phyloP scores from a whole-genome alignment of 30 jellyfish, hydroid and myxozoan species.

The Clytia hemisphaerica region DNA sequence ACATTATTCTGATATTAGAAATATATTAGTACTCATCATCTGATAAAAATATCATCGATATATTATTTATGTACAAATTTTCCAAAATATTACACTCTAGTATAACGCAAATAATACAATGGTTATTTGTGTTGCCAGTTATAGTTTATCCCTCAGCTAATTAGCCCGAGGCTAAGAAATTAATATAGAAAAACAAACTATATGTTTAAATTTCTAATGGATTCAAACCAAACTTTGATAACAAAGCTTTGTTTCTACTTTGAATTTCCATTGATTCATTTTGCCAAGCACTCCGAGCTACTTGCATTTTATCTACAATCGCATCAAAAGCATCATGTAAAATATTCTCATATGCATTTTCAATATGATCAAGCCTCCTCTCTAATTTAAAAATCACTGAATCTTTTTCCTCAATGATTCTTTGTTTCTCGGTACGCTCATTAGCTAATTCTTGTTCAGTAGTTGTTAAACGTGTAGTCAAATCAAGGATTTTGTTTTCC shows the following conservation, averaged over 20 bases:
- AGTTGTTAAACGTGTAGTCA: conserved; percentile 25
- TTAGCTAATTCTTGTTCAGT: conserved; percentile 45
- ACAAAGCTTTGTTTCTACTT: conserved; percentile 37
- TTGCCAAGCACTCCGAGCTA: conserved; percentile 51
- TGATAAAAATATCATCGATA: too few relatives aligned
- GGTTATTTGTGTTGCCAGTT: too few relatives aligned
- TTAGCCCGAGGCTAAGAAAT: too few relatives aligned
- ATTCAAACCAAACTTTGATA: conserved; percentile 61
- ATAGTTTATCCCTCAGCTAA: too few relatives aligned
- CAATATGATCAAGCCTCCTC: conserved; percentile 58
- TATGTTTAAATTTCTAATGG: conserved; percentile 44
- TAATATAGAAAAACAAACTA: neutral
- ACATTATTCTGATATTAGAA: too few relatives aligned
- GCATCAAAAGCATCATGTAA: conserved; percentile 74
- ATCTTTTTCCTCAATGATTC: conserved; percentile 49
- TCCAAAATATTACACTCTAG: too few relatives aligned
- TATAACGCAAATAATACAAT: too few relatives aligned
- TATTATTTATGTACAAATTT: too few relatives aligned
- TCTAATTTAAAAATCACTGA: conserved; percentile 46
- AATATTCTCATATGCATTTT: conserved; percentile 68
- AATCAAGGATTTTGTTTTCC: conserved; percentile 23
- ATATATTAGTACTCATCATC: too few relatives aligned
- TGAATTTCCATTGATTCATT: conserved; percentile 52
- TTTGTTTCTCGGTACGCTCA: conserved; percentile 40
- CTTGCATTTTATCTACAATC: conserved; percentile 61